Evolutionary conservation across 2,113 vertebrate species (phyloP).

Genomic region (mouse (Mus musculus)): GRCm39 chr15:5633501-5634000

Average conservation of each 20-base stretch:
- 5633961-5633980: background rate
- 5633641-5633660: no score
- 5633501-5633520: background rate
- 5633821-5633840: no score
- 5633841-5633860: no score
- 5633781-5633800: background rate
- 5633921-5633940: background rate
- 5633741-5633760: background rate
- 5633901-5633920: no score
- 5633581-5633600: no score
- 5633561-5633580: no score
- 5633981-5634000: background rate
- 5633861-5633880: no score
- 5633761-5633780: background rate
- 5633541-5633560: background rate
- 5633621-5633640: no score
- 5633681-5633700: background rate
- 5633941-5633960: background rate
- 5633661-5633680: no score
- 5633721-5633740: background rate
- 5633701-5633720: background rate
- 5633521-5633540: background rate
- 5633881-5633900: no score
- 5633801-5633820: background rate
- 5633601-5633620: background rate